Evolutionary conservation across 35 echinoderm and acorn worm genomes (phyloP).

Genomic region (Acanthaster planci): DNA sequence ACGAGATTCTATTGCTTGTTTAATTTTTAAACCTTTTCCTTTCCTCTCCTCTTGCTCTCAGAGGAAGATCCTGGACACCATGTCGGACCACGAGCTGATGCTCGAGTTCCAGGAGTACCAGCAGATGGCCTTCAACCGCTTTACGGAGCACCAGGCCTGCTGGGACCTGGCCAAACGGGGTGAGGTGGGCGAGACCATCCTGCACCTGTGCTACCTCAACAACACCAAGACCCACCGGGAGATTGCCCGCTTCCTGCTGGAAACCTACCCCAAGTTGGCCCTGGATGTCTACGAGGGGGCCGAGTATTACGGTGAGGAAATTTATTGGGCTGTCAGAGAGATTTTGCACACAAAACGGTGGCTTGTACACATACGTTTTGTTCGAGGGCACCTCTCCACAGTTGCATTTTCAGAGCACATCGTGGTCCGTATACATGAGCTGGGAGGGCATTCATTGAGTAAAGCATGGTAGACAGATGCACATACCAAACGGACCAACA

Average conservation of each 20-base stretch:
- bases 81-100: constrained; percentile 62
- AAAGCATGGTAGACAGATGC: no score
- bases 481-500: no score
- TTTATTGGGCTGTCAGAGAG: no score
- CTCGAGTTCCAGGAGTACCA: constrained; percentile 53
- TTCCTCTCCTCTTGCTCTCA: background rate
- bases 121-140: constrained; percentile 54
- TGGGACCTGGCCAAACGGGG: constrained; percentile 85
- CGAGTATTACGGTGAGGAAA: constrained; percentile 88
- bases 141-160: constrained; percentile 66
- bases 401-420: no score
- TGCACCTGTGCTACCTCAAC: constrained; percentile 90
- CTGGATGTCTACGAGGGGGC: constrained; percentile 87
- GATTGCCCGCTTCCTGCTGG: constrained; percentile 67
- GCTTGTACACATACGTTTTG: no score
- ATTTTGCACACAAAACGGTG: no score
- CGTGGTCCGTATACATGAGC: no score
- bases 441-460: no score
- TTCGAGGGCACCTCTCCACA: no score
- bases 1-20: background rate
- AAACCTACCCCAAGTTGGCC: constrained; percentile 62
- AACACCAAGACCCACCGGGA: constrained; percentile 69
- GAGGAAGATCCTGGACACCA: constrained; percentile 4
- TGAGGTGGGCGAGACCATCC: constrained; percentile 87
- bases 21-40: background rate